Evolutionary conservation across 1,140 invertebrate species (phyloP), one percentile per base, ranked within the genome.

Genomic region (Bacillus rossius): DNA sequence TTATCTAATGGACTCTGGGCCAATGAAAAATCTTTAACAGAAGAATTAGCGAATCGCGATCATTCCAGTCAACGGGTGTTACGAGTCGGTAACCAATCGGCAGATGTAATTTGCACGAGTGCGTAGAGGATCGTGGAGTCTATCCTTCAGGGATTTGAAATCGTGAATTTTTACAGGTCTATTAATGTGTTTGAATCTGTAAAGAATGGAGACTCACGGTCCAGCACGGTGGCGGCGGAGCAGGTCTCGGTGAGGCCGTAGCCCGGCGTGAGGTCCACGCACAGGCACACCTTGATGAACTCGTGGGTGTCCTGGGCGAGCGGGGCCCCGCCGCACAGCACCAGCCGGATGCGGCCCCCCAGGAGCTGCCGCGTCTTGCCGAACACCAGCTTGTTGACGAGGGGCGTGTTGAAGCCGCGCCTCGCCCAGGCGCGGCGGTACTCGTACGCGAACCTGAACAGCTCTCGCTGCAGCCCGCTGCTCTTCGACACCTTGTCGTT

Each of bases 221-320:
- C 87, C 83, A 92, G 90, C 53, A 96, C 88, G 16, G 92, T 90
- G 23, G 92, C 93, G 68, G 89, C 93, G 2, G 94, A 96, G 64
- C 89, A 91, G 8, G 95, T 98, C 82, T 99, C 96, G 1, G 97
- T 99, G 34, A 99, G 82, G 7, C 96, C 97, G 77, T 99, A 99
- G 45, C 96, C 97, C 72, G 96, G 94, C 48, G 92, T 84, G 20
- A 99, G 84, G 43, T 88, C 87, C 42, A 91, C 87, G 71, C 93
- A 97, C 20, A 99, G 81, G 71, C 94, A 96, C 56, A 92, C 85
- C 71, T 95, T 89, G 64, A 98, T 92, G 72, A 98, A 96, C 65
- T 88, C 84, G 69, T 99, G 96, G 8, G 96, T 98, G 68, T 98
- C 94, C 2, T 92, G 84, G n/a, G 92, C 92, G 0, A 99, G 78